These are phyloP conservation scores for Turnix velox DNA, from an alignment of 2,113 vertebrate species.

Conservation along the genomic window DNA sequence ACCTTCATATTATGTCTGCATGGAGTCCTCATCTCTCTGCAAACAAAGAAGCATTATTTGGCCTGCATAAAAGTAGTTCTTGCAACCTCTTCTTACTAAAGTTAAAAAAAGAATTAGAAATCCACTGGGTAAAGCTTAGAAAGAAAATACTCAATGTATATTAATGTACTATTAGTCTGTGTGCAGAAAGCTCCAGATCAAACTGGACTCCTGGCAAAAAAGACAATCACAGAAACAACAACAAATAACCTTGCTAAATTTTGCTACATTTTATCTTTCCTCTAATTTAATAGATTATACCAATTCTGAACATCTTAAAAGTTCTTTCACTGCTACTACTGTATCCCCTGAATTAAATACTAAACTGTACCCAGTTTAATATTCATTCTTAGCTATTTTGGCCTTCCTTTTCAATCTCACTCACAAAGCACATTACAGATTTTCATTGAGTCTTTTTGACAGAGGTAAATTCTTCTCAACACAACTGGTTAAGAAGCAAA, in stretches of 20 bases:
- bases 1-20: accelerated
- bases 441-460: neutral
- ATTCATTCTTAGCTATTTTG: neutral
- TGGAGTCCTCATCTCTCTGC: neutral
- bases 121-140: neutral
- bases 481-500: conserved; percentile 1
- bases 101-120: neutral
- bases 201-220: neutral
- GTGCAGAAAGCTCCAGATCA: neutral
- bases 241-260: neutral
- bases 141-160: neutral
- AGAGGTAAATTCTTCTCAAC: conserved; percentile 13
- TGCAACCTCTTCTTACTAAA: neutral
- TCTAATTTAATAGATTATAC: neutral
- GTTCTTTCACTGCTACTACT: neutral
- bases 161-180: neutral
- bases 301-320: neutral
- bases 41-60: neutral
- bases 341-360: neutral
- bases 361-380: neutral
- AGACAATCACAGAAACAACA: neutral
- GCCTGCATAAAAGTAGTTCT: neutral
- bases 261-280: neutral
- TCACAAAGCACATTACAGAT: neutral
- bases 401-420: neutral